A percentile compares a stretch with the other conserved stretches of the same genome.
Evolutionary conservation across 2,888 invertebrate species (phyloP).

Genomic region (Eubasilissa splendida): DNA sequence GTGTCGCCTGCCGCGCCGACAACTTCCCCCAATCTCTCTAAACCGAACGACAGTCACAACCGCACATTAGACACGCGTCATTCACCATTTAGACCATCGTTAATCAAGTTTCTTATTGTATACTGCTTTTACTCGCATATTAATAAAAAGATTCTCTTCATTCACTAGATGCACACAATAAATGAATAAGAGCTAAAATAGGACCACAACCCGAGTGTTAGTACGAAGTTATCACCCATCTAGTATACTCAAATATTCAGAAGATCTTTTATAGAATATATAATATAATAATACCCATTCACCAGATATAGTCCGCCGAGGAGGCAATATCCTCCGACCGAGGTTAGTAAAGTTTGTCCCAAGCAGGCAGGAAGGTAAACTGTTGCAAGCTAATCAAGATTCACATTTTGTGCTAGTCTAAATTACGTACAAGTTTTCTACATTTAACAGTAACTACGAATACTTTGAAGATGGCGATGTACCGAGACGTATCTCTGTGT

Average conservation of each 20-base stretch:
- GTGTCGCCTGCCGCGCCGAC: constrained; percentile 47
- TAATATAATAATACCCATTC: constrained; percentile 50
- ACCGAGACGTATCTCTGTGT: constrained; percentile 21
- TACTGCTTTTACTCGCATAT: not conserved
- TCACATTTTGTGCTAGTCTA: constrained; percentile 31
- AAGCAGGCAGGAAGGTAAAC: constrained; percentile 74
- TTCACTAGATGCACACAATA: constrained; percentile 47
- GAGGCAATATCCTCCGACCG: constrained; percentile 45
- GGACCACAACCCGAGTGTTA: constrained; percentile 55
- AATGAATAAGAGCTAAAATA: constrained; percentile 29
- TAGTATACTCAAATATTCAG: constrained; percentile 29
- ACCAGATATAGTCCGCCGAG: constrained; percentile 46
- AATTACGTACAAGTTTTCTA: constrained; percentile 25
- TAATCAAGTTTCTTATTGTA: constrained; percentile 3
- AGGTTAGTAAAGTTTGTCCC: constrained; percentile 60
- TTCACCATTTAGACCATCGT: constrained; percentile 47
- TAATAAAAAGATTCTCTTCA: constrained; percentile 30
- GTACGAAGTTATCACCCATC: constrained; percentile 48
- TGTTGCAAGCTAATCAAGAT: constrained; percentile 71
- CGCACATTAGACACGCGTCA: constrained; percentile 56
- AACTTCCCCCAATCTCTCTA: constrained; percentile 57
- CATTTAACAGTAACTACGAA: constrained; percentile 15
- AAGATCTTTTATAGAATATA: constrained; percentile 34
- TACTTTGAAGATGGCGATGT: constrained; percentile 6
- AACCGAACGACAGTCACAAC: constrained; percentile 56